phyloP scores from a whole-genome alignment of 2,888 invertebrate species.

The Drosophila atroscutellata region DNA sequence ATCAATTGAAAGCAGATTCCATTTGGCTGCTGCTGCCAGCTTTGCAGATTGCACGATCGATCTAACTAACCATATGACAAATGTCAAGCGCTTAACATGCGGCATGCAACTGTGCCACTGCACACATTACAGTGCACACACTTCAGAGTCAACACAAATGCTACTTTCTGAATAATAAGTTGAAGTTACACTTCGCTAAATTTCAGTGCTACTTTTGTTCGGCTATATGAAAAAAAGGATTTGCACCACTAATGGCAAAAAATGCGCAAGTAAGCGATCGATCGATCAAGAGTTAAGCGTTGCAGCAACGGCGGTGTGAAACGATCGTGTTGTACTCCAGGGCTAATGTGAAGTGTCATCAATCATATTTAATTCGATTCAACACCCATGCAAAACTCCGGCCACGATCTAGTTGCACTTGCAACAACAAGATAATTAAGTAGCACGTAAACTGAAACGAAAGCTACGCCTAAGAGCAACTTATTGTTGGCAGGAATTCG shows the following conservation, averaged over 20 bases:
- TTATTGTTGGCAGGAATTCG: background rate
- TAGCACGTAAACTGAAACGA: background rate
- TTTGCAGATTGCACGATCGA: conserved; percentile 6
- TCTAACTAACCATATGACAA: conserved; percentile 43
- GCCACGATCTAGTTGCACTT: background rate
- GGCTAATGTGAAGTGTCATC: conserved; percentile 6
- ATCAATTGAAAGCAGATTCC: conserved; percentile 21
- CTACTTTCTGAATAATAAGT: background rate
- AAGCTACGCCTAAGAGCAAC: background rate
- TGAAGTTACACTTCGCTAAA: background rate
- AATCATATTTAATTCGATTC: conserved; percentile 7
- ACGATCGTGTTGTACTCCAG: conserved; percentile 1
- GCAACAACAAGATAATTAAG: background rate
- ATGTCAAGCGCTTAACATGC: conserved; percentile 41
- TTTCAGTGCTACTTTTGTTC: background rate
- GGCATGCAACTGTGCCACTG: conserved; percentile 21
- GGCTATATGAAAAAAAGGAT: background rate
- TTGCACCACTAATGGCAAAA: background rate
- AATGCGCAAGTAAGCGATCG: background rate
- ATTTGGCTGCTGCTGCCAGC: background rate
- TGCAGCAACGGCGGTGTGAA: background rate
- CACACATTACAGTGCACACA: background rate
- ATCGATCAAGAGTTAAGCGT: background rate
- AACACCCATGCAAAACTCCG: background rate
- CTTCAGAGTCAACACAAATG: background rate